phyloP scores from a whole-genome alignment of 2,797 vertebrate genomes.

The Oreortyx pictus region DNA sequence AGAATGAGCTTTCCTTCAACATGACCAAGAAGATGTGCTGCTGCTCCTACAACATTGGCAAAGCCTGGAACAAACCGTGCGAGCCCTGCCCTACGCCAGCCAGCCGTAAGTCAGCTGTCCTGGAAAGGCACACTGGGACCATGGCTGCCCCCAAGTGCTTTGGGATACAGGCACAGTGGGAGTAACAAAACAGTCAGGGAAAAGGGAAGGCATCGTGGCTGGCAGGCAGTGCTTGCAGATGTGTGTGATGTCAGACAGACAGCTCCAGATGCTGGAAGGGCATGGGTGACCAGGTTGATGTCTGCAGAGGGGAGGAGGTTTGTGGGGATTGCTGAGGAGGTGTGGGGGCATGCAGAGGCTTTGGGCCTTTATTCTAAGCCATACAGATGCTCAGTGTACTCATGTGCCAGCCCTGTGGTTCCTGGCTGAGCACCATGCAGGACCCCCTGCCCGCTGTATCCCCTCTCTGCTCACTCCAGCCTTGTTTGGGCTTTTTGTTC shows the following conservation, averaged over 20 bases:
- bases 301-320: too few relatives aligned
- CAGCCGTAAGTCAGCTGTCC: slow-evolving; percentile 82
- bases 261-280: not conserved
- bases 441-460: too few relatives aligned
- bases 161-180: fast-evolving
- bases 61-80: slow-evolving; percentile 95
- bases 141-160: fast-evolving
- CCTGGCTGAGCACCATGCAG: fast-evolving
- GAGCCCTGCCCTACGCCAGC: slow-evolving; percentile 91
- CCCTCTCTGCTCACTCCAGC: not conserved
- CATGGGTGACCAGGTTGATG: fast-evolving
- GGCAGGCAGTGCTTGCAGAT: not conserved
- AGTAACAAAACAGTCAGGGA: fast-evolving
- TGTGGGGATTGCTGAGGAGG: too few relatives aligned
- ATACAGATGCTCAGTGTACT: fast-evolving
- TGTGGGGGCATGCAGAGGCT: not conserved
- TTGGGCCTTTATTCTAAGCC: not conserved
- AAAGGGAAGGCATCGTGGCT: fast-evolving
- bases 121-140: not conserved
- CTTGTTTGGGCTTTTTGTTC: not conserved
- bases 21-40: slow-evolving; percentile 97
- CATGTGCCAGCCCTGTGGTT: not conserved
- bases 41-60: slow-evolving; percentile 94
- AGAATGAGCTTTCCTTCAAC: slow-evolving; percentile 92
- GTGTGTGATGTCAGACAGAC: fast-evolving